Conservation (phyloP, 53 echinoderm and acorn worm genomes). For the Holothuria leucospilota region DNA sequence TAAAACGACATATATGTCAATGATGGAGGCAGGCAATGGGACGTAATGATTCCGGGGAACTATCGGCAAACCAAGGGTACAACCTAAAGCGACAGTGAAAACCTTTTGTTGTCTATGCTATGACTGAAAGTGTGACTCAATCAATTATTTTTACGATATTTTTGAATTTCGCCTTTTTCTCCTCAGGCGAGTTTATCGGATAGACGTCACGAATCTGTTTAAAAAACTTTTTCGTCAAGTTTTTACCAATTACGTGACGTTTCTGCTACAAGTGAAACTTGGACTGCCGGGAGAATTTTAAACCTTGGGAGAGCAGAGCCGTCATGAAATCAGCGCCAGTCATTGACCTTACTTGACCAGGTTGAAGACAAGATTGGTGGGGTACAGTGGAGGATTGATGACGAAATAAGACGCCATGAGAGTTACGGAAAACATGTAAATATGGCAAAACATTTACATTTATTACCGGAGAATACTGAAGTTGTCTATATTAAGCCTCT, state of each 20-base stretch:
- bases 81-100: too few relatives aligned
- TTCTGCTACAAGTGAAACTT: constrained; percentile 19
- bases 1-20: too few relatives aligned
- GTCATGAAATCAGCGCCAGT: constrained; percentile 17
- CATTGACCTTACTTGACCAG: constrained; percentile 32
- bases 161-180: neutral
- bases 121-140: neutral
- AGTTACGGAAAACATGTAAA: neutral
- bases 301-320: constrained; percentile 37
- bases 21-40: too few relatives aligned
- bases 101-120: too few relatives aligned
- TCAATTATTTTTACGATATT: constrained; percentile 5
- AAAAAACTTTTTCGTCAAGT: neutral
- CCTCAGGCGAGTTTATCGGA: neutral
- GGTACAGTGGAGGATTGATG: too few relatives aligned
- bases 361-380: neutral
- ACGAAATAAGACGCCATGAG: neutral
- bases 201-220: constrained; percentile 28
- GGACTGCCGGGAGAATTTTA: constrained; percentile 35
- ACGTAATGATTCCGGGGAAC: too few relatives aligned
- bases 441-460: too few relatives aligned
- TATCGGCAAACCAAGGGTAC: too few relatives aligned
- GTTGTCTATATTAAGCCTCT: too few relatives aligned
- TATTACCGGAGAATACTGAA: too few relatives aligned
- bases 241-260: constrained; percentile 42